Conservation (phyloP, 1,140 invertebrate genomes). For the Pararge aegeria region DNA sequence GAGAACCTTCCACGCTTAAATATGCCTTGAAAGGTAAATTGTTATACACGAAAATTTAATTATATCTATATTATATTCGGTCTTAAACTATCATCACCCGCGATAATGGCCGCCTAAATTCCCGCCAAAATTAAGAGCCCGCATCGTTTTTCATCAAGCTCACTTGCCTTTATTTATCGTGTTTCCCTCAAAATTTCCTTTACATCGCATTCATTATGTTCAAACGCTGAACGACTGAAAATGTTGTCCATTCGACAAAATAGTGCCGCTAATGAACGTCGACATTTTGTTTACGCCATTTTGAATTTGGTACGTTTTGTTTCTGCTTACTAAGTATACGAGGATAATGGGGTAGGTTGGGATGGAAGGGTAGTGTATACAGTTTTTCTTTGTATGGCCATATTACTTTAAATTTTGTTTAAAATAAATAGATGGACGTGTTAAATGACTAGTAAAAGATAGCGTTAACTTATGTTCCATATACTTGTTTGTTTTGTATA, state of each 20-base stretch:
- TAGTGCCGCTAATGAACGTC: constrained; percentile 73
- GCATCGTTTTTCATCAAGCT: constrained; percentile 67
- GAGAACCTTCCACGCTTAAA: too few relatives aligned
- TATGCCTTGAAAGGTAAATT: too few relatives aligned
- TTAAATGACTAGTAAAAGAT: constrained; percentile 30
- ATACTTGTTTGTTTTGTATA: background rate
- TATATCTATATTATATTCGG: too few relatives aligned
- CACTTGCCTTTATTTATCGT: constrained; percentile 65
- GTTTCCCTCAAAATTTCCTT: constrained; percentile 65
- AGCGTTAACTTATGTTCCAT: too few relatives aligned
- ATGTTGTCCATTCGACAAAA: constrained; percentile 76
- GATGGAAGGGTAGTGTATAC: constrained; percentile 11
- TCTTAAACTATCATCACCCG: too few relatives aligned
- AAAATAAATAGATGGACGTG: background rate
- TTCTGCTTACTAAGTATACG: constrained; percentile 28
- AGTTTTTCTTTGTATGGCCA: background rate
- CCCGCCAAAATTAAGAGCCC: constrained; percentile 58
- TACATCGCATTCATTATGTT: constrained; percentile 64
- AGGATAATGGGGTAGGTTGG: constrained; percentile 3
- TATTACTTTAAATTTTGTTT: background rate
- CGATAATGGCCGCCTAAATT: constrained; percentile 56
- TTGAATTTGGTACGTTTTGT: constrained; percentile 67
- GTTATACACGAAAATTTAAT: too few relatives aligned
- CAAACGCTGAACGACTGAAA: constrained; percentile 72
- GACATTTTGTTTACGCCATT: constrained; percentile 60